Base-by-base conservation (phyloP, 2,888 invertebrate genomes). In the Folsomia manolachei region DNA sequence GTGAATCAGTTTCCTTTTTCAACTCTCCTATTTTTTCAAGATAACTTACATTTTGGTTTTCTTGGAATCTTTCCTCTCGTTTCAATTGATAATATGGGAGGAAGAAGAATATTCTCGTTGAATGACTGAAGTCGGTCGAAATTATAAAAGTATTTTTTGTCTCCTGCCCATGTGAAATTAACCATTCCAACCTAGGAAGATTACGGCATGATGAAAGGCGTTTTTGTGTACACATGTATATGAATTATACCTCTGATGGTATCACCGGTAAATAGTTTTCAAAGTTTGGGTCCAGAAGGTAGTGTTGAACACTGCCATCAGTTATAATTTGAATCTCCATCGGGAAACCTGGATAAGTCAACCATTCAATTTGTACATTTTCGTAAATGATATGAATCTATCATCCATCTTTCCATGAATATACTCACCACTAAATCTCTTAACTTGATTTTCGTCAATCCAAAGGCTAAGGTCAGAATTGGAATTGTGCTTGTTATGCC, bases 401-500 rank as follows among this genome's bases (percentile, higher is more conserved):
- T n/a, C 19, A 56, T 56, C 11, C 21, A 56, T 56, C 19, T 53
- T 25, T 39, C 53, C 25, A 60, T 18, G 27, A 66, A 23, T 18
- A 26, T 39, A 53, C 86, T 87, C 83, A 94, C 94, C 94, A 84
- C 93, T 93, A 82, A 94, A 91, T 89, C 92, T 91, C 86, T 93
- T 91, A 70, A 95, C 91, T 87, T 95, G 94, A 81, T 92, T 90
- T 83, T 93, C 92, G 84, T 94, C 93, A 82, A 95, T 94, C 94
- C 94, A 95, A 74, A 95, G 71, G 25, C 71, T 65, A 18, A 78
- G 72, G 21, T 76, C 71, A 4, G 39, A 39, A 39, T 39, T 39
- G 39, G 7, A 4, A 4, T 4, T 9, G 39, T 39, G 4, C 7
- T 4, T 14, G 39, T 39, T 39, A 39, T 39, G 39, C 7, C 39